These are phyloP conservation scores for Trachymyrmex cornetzi DNA, from an alignment of 1,140 invertebrate species.

Conservation along the genomic window DNA sequence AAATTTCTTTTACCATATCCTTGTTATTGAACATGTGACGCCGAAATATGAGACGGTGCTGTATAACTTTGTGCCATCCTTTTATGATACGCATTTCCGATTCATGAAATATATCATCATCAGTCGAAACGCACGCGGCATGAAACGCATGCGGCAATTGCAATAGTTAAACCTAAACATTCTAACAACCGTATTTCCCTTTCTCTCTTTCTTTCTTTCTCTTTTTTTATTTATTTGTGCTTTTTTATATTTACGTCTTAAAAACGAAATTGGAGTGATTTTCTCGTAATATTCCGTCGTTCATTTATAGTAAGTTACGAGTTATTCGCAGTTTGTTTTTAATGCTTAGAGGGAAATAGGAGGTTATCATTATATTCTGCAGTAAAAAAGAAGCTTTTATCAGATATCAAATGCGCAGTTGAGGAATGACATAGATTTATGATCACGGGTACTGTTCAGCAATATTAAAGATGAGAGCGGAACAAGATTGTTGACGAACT, in stretches of 20 bases:
- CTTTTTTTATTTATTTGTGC: constrained; percentile 10
- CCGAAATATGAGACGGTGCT: background rate
- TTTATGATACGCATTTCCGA: background rate
- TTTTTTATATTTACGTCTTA: background rate
- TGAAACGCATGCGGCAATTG: background rate
- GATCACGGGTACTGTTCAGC: background rate
- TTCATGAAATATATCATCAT: background rate
- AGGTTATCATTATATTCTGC: constrained; percentile 39
- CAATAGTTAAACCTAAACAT: constrained; percentile 10
- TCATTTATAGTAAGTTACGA: background rate
- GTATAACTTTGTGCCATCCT: background rate
- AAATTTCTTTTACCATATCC: background rate
- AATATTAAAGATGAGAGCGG: constrained; percentile 1
- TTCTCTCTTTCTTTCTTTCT: background rate
- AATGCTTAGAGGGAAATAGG: background rate
- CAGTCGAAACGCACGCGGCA: background rate
- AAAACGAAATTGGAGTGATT: background rate
- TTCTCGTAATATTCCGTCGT: background rate
- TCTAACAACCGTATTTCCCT: background rate
- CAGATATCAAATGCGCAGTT: constrained; percentile 11
- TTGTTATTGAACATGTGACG: background rate
- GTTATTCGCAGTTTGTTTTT: background rate
- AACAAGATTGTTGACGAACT: constrained; percentile 34
- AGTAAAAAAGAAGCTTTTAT: background rate
- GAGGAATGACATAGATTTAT: constrained; percentile 39